These are phyloP conservation scores for Oryzias javanicus DNA, from an alignment of 2,113 vertebrate genomes.

Conservation along the genomic window DNA sequence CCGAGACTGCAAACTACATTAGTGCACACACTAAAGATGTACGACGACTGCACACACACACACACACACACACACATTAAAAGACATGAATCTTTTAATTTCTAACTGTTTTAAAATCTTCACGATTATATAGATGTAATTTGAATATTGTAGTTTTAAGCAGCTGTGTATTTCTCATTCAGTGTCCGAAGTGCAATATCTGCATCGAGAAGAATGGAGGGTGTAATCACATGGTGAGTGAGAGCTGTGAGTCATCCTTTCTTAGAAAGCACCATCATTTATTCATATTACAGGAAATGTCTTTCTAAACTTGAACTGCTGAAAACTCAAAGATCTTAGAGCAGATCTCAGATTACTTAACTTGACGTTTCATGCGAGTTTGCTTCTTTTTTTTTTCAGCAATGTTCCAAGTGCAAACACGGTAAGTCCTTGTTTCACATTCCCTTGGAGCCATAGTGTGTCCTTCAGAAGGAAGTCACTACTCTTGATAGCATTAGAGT, in stretches of 20 bases:
- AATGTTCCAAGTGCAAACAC: constrained; percentile 99
- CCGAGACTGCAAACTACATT: constrained; percentile 99
- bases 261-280: constrained; percentile 21
- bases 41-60: constrained; percentile 55
- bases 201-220: constrained; percentile 99
- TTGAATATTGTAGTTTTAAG: not conserved
- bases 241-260: constrained; percentile 22
- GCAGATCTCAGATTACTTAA: constrained; percentile 6
- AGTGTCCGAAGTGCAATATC: constrained; percentile 99
- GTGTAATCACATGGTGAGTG: constrained; percentile 99
- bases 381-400: constrained; percentile 83
- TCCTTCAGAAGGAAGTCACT: not conserved
- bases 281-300: constrained; percentile 3
- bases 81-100: not conserved
- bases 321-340: not conserved
- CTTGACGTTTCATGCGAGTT: constrained; percentile 28
- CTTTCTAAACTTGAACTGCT: constrained; percentile 2
- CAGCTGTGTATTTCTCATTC: constrained; percentile 24
- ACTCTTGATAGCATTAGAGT: not conserved
- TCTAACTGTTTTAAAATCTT: too few relatives aligned
- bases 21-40: constrained; percentile 99
- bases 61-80: not conserved
- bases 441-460: not conserved
- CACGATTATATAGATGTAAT: too few relatives aligned
- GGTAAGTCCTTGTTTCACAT: constrained; percentile 75